phyloP scores from a whole-genome alignment of 2,888 invertebrate genomes.

The Apodemia zela region DNA sequence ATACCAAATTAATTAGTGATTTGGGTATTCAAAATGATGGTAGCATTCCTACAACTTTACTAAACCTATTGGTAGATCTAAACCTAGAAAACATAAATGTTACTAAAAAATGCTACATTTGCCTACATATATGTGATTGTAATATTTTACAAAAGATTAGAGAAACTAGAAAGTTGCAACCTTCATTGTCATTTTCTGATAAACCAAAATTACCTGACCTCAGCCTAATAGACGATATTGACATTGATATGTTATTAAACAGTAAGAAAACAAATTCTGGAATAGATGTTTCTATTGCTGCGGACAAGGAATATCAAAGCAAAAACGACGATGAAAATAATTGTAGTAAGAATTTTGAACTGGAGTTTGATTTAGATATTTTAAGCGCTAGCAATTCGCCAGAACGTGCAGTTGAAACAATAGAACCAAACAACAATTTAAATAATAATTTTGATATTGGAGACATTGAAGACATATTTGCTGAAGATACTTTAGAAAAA shows the following conservation, averaged over 20 bases:
- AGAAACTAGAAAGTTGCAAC: conserved; percentile 31
- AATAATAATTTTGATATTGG: conserved; percentile 65
- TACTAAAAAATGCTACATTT: conserved; percentile 59
- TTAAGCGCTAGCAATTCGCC: conserved; percentile 29
- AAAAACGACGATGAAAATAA: conserved; percentile 25
- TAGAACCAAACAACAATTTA: conserved; percentile 23
- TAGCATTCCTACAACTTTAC: conserved; percentile 52
- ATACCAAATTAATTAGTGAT: conserved; percentile 65
- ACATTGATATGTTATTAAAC: conserved; percentile 43
- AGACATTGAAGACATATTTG: conserved; percentile 61
- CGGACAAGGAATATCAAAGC: not conserved
- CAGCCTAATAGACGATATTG: conserved; percentile 55
- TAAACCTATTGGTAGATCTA: conserved; percentile 70
- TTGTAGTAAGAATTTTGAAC: conserved; percentile 41
- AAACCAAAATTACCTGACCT: conserved; percentile 53
- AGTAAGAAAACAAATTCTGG: conserved; percentile 38
- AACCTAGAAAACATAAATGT: conserved; percentile 54
- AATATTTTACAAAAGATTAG: conserved; percentile 42
- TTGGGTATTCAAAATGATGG: conserved; percentile 57
- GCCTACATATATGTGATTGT: conserved; percentile 66
- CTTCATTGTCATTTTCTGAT: conserved; percentile 37
- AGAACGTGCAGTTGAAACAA: conserved; percentile 28
- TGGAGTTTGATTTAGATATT: conserved; percentile 48
- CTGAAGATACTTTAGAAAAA: conserved; percentile 50
- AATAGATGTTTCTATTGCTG: conserved; percentile 21